phyloP scores from a whole-genome alignment of 2,113 vertebrate genomes.

The Sapajus apella region DNA sequence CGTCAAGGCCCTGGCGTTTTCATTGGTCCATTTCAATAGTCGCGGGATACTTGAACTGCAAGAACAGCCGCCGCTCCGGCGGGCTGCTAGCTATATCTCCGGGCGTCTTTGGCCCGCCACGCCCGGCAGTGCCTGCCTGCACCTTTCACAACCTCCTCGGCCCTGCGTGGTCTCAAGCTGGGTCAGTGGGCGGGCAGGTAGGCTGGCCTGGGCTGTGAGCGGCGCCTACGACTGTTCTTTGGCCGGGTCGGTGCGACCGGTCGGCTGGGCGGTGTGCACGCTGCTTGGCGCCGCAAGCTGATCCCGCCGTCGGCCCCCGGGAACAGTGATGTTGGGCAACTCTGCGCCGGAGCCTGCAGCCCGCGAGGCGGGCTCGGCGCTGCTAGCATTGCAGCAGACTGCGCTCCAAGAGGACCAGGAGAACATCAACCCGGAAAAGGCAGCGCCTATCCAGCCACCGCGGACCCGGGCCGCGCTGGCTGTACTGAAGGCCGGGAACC shows the following conservation, averaged over 20 bases:
- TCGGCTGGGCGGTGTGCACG: conserved; percentile 43
- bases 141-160: neutral
- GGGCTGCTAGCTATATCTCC: conserved; percentile 41
- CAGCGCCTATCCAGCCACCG: conserved; percentile 11
- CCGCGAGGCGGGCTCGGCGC: conserved; percentile 58
- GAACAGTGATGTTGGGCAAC: conserved; percentile 65
- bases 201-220: conserved; percentile 3
- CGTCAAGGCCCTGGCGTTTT: conserved; percentile 4
- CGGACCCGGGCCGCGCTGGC: conserved; percentile 87
- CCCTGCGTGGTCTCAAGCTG: neutral
- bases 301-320: conserved; percentile 67
- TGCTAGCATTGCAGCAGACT: conserved; percentile 74
- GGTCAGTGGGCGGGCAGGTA: neutral
- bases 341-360: conserved; percentile 14
- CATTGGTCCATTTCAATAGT: conserved; percentile 98
- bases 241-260: neutral
- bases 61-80: conserved; percentile 68
- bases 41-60: conserved; percentile 98
- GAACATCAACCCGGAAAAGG: conserved; percentile 86
- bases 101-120: neutral
- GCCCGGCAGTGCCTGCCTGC: neutral
- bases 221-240: neutral
- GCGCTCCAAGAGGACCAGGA: conserved; percentile 91
- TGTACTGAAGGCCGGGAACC: conserved; percentile 84
- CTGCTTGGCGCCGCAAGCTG: conserved; percentile 47